Base-by-base conservation (phyloP, 2,888 invertebrate species). In the Brachylomia viminalis region DNA sequence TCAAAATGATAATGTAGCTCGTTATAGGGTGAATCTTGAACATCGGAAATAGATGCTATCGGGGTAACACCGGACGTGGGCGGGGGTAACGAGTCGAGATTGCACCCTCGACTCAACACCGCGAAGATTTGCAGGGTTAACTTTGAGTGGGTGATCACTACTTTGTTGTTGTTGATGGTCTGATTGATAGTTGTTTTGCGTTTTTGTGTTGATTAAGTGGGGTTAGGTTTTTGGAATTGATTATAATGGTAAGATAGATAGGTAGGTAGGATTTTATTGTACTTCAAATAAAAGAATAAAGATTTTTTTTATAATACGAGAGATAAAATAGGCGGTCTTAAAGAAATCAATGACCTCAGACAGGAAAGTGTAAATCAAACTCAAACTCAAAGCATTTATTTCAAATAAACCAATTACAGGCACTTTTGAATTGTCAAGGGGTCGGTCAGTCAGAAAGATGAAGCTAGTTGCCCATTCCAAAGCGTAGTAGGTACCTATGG, bases 11-110 rank as follows among this genome's bases (percentile, higher is more conserved):
- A 90, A 88, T 86, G 76, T 64, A 69, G 83, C 91, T 92, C 91
- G 92, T 92, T 93, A 91, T 91, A 91, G 91, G 91, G 89, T 86
- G 85, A 83, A 89, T 87, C 85, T 87, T 80, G 78, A 82, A 82
- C 81, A 67, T 85, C 92, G 92, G 92, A 92, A 90, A 89, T 86
- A 84, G 90, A 91, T 90, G 79, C 78, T 88, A 92, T 92, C 92
- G 83, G 89, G 84, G 85, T 87, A 85, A 88, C 86, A 88, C 89
- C 91, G 92, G 92, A 91, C 89, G 88, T 86, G 89, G 91, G 93
- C 72, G 92, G 90, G 87, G 90, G 88, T 91, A 93, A 93, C 92
- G 93, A 91, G 91, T 90, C 84, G 86, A 92, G 92, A 93, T 93
- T 91, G 92, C 88, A 88, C 89, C 88, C 87, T 74, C 75, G 79